phyloP scores from a whole-genome alignment of 2,113 vertebrate species.

The Eclectus roratus region DNA sequence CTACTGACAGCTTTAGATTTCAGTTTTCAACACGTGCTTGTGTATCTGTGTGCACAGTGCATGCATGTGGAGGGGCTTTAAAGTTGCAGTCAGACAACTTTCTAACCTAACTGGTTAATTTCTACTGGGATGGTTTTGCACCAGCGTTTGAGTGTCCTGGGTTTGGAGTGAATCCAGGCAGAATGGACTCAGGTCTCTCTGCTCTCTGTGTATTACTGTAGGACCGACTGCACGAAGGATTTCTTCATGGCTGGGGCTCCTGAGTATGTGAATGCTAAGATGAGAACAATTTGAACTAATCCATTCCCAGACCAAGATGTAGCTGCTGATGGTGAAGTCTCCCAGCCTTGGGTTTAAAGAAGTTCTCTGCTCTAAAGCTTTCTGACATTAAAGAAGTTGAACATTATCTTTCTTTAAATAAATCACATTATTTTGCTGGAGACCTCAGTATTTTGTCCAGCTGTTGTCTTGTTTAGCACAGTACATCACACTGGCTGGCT shows the following conservation, averaged over 20 bases:
- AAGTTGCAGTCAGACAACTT: background rate
- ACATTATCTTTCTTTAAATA: background rate
- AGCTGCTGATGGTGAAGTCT: background rate
- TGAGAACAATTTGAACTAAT: background rate
- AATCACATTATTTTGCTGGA: background rate
- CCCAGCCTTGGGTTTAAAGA: background rate
- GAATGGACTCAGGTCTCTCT: background rate
- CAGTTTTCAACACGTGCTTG: fast-evolving
- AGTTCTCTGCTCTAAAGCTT: background rate
- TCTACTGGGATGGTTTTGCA: background rate
- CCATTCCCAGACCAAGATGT: background rate
- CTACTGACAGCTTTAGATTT: background rate
- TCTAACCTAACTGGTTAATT: background rate
- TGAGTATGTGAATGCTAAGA: background rate
- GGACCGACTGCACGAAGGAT: background rate
- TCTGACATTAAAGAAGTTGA: background rate
- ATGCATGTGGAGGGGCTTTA: fast-evolving
- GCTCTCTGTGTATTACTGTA: background rate
- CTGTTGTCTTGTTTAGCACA: constrained; percentile 43
- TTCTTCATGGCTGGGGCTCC: background rate
- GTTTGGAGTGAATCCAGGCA: background rate
- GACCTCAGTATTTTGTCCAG: background rate
- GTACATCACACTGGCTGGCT: constrained; percentile 22
- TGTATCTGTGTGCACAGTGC: background rate
- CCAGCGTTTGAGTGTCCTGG: background rate